Base-by-base conservation (phyloP, 2,888 invertebrate species). In the Tricholauxania praeusta region DNA sequence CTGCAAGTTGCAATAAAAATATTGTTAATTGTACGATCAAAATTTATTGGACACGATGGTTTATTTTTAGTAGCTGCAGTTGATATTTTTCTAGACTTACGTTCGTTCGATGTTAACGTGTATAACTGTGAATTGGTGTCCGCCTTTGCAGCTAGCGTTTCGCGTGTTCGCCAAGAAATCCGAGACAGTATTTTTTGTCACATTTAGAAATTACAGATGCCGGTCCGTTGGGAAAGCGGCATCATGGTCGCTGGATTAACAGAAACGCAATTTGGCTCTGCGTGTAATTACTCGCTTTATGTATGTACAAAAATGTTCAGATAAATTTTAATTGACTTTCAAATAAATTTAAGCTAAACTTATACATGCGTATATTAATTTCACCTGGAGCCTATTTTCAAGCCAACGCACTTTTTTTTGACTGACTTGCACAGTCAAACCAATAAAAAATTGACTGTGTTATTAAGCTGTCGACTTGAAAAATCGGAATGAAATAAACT, bases 271-370 rank as follows among this genome's bases (percentile, higher is more conserved):
- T 71, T 66, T 71, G 53, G 55, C 62, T 55, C 39, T 73, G 47
- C 64, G 62, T 57, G 69, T 74, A 63, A 49, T 63, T 73, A 64
- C 64, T 62, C 48, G 59, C 64, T 63, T 32, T 71, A 71, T 68
- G 63, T 63, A 64, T 55, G 57, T 49, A 39, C 39, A 10, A 59
- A 71, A 71, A 64, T 64, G 64, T 53, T 39, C 60, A 72, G 69
- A 73, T 75, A 73, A 71, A 75, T 75, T 75, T 75, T 73, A 75
- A 73, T 75, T 75, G 75, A 73, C 75, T 75, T 71, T 72, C 67
- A 51, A 72, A 67, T 74, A 67, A 70, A 71, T 74, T 72, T 74
- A 17, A 66, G 67, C 48, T 59, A 67, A 72, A 71, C 57, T 73
- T 69, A 66, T 69, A 28, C 28, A 28, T 3, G 28, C 28, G 4